Percentiles rank a stretch among this genome's conserved stretches.
Conservation (phyloP, 2,113 vertebrate genomes). For the Myotis brandtii region DNA sequence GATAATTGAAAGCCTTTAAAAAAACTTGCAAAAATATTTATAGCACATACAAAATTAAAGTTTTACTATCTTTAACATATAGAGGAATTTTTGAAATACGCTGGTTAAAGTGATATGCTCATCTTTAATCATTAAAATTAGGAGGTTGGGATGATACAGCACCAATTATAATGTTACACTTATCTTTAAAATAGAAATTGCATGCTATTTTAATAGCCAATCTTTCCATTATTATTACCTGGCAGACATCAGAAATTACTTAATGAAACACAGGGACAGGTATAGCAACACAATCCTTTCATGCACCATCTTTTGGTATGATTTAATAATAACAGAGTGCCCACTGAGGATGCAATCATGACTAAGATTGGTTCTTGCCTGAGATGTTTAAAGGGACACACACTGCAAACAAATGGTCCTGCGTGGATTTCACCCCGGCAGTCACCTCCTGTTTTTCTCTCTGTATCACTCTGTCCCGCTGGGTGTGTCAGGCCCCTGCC, state of each 20-base stretch:
- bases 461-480: background rate
- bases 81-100: too few relatives aligned
- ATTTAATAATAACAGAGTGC: background rate
- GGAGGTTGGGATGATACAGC: background rate
- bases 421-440: background rate
- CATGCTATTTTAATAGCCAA: background rate
- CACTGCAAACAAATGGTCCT: background rate
- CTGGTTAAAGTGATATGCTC: background rate
- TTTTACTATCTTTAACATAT: too few relatives aligned
- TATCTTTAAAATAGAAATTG: constrained; percentile 16
- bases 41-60: too few relatives aligned
- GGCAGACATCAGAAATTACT: background rate
- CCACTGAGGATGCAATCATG: background rate
- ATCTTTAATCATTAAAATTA: background rate
- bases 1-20: too few relatives aligned
- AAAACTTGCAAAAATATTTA: too few relatives aligned
- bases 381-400: background rate
- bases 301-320: background rate
- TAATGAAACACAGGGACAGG: background rate
- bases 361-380: background rate
- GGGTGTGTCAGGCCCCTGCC: background rate
- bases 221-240: background rate
- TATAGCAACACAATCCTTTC: background rate
- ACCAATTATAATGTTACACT: background rate
- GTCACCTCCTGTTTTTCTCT: background rate